A percentile compares a stretch with the other conserved stretches of the same genome.
phyloP scores from a whole-genome alignment of 2,888 invertebrate genomes.

The Sinopyrophorus schimmeli region DNA sequence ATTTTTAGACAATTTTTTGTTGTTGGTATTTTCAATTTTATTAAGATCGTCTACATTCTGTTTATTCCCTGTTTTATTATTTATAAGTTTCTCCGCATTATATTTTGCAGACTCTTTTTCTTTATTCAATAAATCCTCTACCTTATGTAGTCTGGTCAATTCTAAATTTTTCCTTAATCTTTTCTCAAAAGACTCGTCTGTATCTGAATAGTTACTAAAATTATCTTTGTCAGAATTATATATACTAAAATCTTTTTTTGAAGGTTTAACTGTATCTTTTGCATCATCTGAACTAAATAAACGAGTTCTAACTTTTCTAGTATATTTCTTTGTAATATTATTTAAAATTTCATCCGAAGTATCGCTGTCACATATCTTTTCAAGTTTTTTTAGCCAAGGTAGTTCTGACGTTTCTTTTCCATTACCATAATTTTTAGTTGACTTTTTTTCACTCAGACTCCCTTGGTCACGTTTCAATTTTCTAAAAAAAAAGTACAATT shows the following conservation, averaged over 20 bases:
- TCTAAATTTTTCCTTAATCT: conserved; percentile 28
- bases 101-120: too few relatives aligned
- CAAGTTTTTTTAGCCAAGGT: conserved; percentile 39
- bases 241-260: conserved; percentile 1
- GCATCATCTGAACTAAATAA: conserved; percentile 1
- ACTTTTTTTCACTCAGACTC: conserved; percentile 25
- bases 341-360: conserved; percentile 14
- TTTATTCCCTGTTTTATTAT: neutral
- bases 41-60: neutral
- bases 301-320: neutral
- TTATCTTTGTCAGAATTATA: conserved; percentile 13
- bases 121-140: too few relatives aligned
- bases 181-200: conserved; percentile 29
- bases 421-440: conserved; percentile 27
- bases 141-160: too few relatives aligned
- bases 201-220: conserved; percentile 13
- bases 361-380: conserved; percentile 46
- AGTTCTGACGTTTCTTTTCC: conserved; percentile 30
- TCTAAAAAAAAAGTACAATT: conserved; percentile 30
- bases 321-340: neutral
- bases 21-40: neutral
- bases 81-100: conserved; percentile 3
- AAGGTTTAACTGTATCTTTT: neutral
- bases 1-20: neutral
- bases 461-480: too few relatives aligned